Conservation (phyloP, 53 echinoderm and acorn worm species). For the Apostichopus leukothele region DNA sequence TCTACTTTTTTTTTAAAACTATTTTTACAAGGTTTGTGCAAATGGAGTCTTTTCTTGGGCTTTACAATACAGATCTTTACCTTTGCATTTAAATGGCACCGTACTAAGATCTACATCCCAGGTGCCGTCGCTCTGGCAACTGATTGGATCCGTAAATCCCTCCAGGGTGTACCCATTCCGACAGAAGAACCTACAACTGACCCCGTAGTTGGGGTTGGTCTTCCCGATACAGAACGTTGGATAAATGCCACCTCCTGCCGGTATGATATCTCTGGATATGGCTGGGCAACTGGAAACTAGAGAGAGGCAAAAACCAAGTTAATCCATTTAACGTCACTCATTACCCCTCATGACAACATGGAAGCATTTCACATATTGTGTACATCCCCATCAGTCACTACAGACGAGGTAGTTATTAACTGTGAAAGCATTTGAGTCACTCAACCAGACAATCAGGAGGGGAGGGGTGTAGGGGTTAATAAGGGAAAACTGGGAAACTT, state of each 20-base stretch:
- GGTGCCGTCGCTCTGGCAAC: conserved; percentile 60
- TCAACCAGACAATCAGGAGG: too few species aligned
- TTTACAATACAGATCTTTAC: conserved; percentile 10
- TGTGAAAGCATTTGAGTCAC: too few species aligned
- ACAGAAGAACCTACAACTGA: conserved; percentile 73
- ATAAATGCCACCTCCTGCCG: conserved; percentile 56
- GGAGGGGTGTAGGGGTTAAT: too few species aligned
- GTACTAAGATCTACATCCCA: conserved; percentile 60
- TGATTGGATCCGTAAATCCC: conserved; percentile 55
- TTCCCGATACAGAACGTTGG: conserved; percentile 63
- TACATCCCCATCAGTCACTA: too few species aligned
- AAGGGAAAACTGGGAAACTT: too few species aligned
- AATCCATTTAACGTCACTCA: too few species aligned
- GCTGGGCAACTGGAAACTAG: conserved; percentile 55
- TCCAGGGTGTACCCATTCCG: conserved; percentile 58
- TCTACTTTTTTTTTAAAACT: too few species aligned
- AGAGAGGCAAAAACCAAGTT: background rate
- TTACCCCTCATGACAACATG: too few species aligned
- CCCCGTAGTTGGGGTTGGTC: conserved; percentile 60
- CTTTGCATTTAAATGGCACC: conserved; percentile 55
- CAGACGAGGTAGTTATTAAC: too few species aligned
- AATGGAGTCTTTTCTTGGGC: too few species aligned
- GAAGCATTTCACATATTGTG: too few species aligned
- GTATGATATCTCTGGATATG: conserved; percentile 51
- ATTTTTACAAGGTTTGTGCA: too few species aligned